Base-by-base conservation (phyloP, 2,888 invertebrate genomes). In the Agonopterix heracliana region DNA sequence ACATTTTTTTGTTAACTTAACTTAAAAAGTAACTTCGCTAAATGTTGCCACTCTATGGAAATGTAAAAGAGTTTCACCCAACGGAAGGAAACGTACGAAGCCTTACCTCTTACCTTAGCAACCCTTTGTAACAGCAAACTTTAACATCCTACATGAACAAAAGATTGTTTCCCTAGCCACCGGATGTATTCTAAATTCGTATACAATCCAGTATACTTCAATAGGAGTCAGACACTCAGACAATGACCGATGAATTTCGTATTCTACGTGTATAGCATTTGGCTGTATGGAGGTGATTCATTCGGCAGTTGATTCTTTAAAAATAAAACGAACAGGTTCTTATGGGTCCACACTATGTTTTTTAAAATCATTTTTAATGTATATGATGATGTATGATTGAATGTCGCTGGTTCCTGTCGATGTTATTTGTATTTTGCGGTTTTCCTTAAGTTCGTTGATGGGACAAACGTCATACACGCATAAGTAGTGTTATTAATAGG, bases 201-300 rank as follows among this genome's bases (percentile, higher is more conserved):
- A 76, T 71, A 74, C 75, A 72, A 49, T 54, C 52, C 26, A 52
- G 54, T 52, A 54, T 26, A 26, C 50, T 46, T 48, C 26, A 26
- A 26, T 60, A 54, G 61, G 59, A 57, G 61, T 50, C 61, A 26
- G 64, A 68, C 70, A 74, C 17, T 17, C 17, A 17, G 17, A 80
- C 79, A 80, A 79, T 79, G 71, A 61, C 61, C 63, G 58, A 56
- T 60, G 57, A 56, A 66, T 72, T 78, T 71, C 63, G 62, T 81
- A 81, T 80, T 77, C 81, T 48, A 54, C 53, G 51, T 60, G 57
- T 59, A 63, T 59, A 41, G 38, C n/a, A 26, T 45, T 42, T 47
- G 49, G 53, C 52, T 54, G 53, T 11, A 41, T 12, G 11, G 41
- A 41, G 41, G 41, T 13, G 38, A 26, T 26, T 26, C 26, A 38